These are phyloP conservation scores for Huso huso DNA, from an alignment of 2,797 vertebrate species.

Conservation along the genomic window DNA sequence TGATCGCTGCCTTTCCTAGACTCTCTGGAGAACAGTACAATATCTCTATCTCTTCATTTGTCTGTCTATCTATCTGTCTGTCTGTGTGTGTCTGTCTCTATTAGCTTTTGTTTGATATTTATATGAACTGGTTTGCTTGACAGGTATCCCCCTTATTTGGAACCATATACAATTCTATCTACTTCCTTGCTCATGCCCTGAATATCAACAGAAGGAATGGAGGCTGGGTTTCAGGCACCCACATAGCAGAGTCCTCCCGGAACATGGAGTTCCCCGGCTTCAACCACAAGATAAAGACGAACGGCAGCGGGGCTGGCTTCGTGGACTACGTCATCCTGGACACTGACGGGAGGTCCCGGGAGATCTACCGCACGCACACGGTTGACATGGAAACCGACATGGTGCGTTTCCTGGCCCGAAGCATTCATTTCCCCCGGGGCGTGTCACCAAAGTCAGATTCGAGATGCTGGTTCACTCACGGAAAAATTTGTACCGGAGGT, in stretches of 20 bases:
- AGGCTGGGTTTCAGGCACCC: conserved; percentile 55
- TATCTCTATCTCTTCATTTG: not conserved
- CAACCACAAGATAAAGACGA: conserved; percentile 55
- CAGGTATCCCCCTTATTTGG: conserved; percentile 67
- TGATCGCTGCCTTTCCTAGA: no score
- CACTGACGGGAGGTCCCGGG: conserved; percentile 55
- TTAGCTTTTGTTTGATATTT: not conserved
- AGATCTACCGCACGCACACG: conserved; percentile 53
- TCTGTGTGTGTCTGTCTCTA: not conserved
- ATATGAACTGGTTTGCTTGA: not conserved
- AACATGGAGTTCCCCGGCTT: conserved; percentile 61
- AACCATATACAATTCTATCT: conserved; percentile 65
- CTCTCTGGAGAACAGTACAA: no score
- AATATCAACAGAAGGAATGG: conserved; percentile 36
- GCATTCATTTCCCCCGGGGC: conserved; percentile 58
- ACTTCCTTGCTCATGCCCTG: conserved; percentile 62
- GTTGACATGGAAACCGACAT: conserved; percentile 53
- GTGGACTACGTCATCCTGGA: conserved; percentile 64
- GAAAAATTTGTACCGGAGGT: conserved; percentile 65
- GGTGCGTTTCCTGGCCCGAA: conserved; percentile 54
- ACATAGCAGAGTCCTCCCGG: conserved; percentile 44
- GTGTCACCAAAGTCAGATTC: conserved; percentile 53
- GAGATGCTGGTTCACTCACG: conserved; percentile 64
- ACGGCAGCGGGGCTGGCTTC: conserved; percentile 43
- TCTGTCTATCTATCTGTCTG: not conserved